Base-by-base conservation (phyloP, 2,888 invertebrate species). In the Lepidocyrtoides sp. region DNA sequence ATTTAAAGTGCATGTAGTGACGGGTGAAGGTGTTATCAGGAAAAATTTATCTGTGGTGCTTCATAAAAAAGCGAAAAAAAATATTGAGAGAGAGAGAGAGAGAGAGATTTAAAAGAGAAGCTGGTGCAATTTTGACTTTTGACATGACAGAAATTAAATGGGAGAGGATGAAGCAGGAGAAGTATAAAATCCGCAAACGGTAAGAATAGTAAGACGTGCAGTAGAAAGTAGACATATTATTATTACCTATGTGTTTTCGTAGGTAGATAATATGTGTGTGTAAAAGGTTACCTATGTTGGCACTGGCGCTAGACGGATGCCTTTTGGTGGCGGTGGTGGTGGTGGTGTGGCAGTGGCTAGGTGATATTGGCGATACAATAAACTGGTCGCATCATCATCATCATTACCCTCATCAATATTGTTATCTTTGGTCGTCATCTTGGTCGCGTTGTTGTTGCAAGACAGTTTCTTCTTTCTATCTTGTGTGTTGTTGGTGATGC, bases 101-200 rank as follows among this genome's bases (percentile, higher is more conserved):
- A 14, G 20, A 26, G 14, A 48, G 63, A 26, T 36, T 8, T 20
- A 17, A 14, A 72, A 12, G 44, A 72, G 20, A 72, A 72, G 72
- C 44, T 72, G 72, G 14, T 23, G 20, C 41, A 72, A 72, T 41
- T 77, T 75, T 75, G 69, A 69, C 69, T 75, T 51, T 48, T 77
- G 77, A 77, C 77, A 77, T 77, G 77, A 77, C 51, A 51, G 32
- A 77, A 77, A 77, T 77, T 77, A 77, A 77, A 51, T 48, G 72
- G 23, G 36, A 72, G 72, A 69, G 12, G 41, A 41, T 20, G 3
- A 36, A 32, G 29, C n/a, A 32, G 17, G 72, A 36, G 72, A 20
- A 12, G 17, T 23, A 44, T 66, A 23, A 44, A 72, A 44, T 72
- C 20, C 12, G 20, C 20, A 72, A 72, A 41, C 36, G 72, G 72